phyloP scores from a whole-genome alignment of 2,797 vertebrate species.

The Morus bassanus region DNA sequence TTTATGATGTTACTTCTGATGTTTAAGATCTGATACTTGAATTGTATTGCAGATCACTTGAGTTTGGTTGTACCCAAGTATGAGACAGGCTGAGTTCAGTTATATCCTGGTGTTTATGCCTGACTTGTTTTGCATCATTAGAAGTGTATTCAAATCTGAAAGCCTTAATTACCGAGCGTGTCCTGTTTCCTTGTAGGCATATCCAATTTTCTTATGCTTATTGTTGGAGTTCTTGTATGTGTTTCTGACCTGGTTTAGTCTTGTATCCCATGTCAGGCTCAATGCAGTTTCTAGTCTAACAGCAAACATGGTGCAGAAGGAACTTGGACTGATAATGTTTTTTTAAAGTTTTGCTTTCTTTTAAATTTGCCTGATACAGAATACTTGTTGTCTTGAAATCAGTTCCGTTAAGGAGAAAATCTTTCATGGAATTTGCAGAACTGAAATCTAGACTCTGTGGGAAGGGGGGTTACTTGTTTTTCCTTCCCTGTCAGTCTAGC shows the following conservation, averaged over 20 bases:
- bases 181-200: background rate
- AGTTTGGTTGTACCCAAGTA: background rate
- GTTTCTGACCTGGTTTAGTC: background rate
- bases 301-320: background rate
- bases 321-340: background rate
- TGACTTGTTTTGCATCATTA: background rate
- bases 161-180: background rate
- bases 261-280: background rate
- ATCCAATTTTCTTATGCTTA: background rate
- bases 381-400: background rate
- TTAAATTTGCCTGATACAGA: background rate
- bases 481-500: background rate
- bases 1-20: background rate
- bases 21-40: background rate
- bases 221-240: background rate
- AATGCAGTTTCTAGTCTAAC: background rate
- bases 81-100: background rate
- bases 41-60: background rate
- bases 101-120: background rate
- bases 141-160: background rate
- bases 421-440: background rate
- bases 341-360: background rate
- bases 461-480: background rate
- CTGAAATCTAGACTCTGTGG: background rate
- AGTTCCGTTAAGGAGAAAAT: background rate